Evolutionary conservation across 2,113 vertebrate species (phyloP).

Genomic region (Protobothrops mucrosquamatus): DNA sequence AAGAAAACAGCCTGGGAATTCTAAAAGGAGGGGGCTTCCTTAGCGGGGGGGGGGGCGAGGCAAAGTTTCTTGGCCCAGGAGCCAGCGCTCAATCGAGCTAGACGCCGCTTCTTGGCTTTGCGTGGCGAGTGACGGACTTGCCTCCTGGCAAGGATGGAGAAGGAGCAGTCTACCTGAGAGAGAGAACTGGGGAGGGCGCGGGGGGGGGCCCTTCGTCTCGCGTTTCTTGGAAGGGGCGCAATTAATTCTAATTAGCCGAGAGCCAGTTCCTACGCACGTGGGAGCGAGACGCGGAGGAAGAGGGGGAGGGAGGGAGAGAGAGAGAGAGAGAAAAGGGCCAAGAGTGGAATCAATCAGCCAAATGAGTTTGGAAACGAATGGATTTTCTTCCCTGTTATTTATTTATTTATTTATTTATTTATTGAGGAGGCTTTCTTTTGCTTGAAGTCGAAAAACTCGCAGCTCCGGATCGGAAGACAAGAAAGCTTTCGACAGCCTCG

Average conservation of each 20-base stretch:
- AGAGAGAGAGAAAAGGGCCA: too few species aligned
- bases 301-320: too few species aligned
- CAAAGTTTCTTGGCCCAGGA: neutral
- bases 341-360: neutral
- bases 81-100: neutral
- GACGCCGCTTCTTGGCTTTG: neutral
- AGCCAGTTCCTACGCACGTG: too few species aligned
- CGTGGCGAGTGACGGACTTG: neutral
- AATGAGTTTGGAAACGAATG: neutral
- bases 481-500: neutral
- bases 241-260: neutral
- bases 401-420: too few species aligned
- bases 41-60: too few species aligned
- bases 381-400: neutral
- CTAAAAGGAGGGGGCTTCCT: neutral
- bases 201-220: too few species aligned
- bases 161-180: neutral
- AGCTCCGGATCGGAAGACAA: neutral
- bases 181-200: neutral
- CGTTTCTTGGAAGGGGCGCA: neutral
- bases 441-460: neutral
- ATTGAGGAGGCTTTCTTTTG: neutral
- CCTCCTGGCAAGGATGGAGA: neutral
- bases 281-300: too few species aligned
- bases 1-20: neutral